Evolutionary conservation across 1,140 invertebrate species (phyloP).

Genomic region (Drosophila pandora): DNA sequence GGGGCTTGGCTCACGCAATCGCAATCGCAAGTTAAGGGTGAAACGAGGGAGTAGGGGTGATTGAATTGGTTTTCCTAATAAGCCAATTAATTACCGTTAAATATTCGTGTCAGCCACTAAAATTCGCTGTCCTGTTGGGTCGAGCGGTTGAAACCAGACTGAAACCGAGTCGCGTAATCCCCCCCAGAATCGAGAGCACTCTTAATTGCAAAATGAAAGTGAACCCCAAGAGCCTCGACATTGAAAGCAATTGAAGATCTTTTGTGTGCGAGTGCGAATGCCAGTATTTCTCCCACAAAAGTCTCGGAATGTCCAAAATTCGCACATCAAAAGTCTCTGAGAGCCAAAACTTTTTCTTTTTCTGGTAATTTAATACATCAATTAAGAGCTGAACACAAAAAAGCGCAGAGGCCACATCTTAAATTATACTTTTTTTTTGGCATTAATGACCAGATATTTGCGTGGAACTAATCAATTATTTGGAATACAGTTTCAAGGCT

Average conservation of each 20-base stretch:
- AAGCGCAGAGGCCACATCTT: constrained; percentile 17
- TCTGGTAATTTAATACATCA: constrained; percentile 38
- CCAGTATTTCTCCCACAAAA: constrained; percentile 20
- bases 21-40: constrained; percentile 23
- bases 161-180: constrained; percentile 3
- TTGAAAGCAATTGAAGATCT: constrained; percentile 53
- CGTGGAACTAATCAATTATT: constrained; percentile 15
- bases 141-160: constrained; percentile 53
- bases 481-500: constrained; percentile 17
- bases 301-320: background rate
- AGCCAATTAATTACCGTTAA: constrained; percentile 70
- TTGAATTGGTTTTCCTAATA: constrained; percentile 41
- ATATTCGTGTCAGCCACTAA: constrained; percentile 37
- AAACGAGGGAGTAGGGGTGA: constrained; percentile 11
- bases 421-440: constrained; percentile 49
- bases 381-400: constrained; percentile 15
- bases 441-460: constrained; percentile 14
- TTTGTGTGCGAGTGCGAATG: constrained; percentile 20
- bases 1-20: constrained; percentile 59
- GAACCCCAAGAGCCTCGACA: constrained; percentile 28
- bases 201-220: constrained; percentile 68
- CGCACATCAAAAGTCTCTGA: constrained; percentile 7
- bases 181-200: constrained; percentile 43
- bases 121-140: constrained; percentile 13
- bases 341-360: constrained; percentile 9